Evolutionary conservation across 2,888 invertebrate species (phyloP).

Genomic region (Stomorhina lunata): DNA sequence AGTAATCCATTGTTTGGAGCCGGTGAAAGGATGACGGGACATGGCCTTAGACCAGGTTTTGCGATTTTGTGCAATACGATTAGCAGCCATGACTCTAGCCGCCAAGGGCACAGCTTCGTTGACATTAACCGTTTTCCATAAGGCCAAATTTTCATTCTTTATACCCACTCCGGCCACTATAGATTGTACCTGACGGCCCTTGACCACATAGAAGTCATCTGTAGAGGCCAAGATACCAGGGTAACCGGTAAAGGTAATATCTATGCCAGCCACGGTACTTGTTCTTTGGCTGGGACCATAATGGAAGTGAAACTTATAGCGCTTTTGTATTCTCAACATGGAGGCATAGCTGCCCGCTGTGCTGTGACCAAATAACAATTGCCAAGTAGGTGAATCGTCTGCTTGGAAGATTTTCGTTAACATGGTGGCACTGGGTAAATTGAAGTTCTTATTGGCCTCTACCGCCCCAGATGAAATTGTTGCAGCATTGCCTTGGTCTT

Average conservation of each 20-base stretch:
- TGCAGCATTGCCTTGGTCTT: too few relatives aligned
- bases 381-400: slow-evolving; percentile 72
- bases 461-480: slow-evolving; percentile 9
- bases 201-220: slow-evolving; percentile 89
- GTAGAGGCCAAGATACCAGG: slow-evolving; percentile 90
- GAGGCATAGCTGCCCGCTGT: slow-evolving; percentile 89
- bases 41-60: slow-evolving; percentile 87
- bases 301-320: slow-evolving; percentile 90
- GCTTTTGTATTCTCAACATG: slow-evolving; percentile 92
- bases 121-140: slow-evolving; percentile 86
- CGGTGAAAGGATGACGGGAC: slow-evolving; percentile 87
- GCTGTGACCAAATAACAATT: slow-evolving; percentile 89
- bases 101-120: slow-evolving; percentile 83
- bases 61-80: slow-evolving; percentile 87
- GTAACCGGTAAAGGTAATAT: slow-evolving; percentile 90
- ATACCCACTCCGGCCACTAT: slow-evolving; percentile 89
- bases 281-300: slow-evolving; percentile 81
- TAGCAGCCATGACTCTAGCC: slow-evolving; percentile 90
- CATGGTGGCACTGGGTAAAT: slow-evolving; percentile 81
- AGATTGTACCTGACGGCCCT: slow-evolving; percentile 82
- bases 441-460: slow-evolving; percentile 81
- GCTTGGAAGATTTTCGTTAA: slow-evolving; percentile 74
- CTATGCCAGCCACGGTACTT: slow-evolving; percentile 83
- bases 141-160: slow-evolving; percentile 85
- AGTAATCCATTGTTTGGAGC: slow-evolving; percentile 93